These are phyloP conservation scores for Guaruba guarouba DNA, from an alignment of 2,113 vertebrate genomes.

Conservation along the genomic window DNA sequence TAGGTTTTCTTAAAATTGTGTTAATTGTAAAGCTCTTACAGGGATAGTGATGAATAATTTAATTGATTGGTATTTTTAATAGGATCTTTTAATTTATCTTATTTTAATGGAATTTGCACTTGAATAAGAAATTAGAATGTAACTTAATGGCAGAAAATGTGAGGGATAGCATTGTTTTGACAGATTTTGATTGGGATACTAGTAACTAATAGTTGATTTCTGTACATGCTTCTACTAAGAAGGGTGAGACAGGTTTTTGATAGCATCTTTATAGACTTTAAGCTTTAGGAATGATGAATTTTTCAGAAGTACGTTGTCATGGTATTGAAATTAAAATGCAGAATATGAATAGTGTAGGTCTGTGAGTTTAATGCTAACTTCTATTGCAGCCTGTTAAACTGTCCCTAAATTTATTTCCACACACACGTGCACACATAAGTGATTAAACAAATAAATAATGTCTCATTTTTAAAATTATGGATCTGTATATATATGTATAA, in stretches of 20 bases:
- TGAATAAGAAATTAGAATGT: neutral
- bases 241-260: neutral
- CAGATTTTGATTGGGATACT: neutral
- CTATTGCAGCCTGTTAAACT: neutral
- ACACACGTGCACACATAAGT: accelerated
- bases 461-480: neutral
- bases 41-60: neutral
- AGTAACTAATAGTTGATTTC: neutral
- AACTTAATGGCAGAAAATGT: neutral
- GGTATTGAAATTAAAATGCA: neutral
- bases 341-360: neutral
- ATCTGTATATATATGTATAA: neutral
- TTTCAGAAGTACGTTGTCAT: neutral
- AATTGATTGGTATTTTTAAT: neutral
- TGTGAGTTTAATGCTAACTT: neutral
- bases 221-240: neutral
- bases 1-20: neutral
- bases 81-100: neutral
- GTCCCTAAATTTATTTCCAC: neutral
- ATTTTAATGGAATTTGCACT: neutral
- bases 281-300: neutral
- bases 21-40: neutral
- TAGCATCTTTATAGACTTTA: neutral
- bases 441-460: neutral
- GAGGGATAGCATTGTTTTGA: neutral